Conservation (phyloP, 2,888 invertebrate genomes). For the Aphrophora alni region DNA sequence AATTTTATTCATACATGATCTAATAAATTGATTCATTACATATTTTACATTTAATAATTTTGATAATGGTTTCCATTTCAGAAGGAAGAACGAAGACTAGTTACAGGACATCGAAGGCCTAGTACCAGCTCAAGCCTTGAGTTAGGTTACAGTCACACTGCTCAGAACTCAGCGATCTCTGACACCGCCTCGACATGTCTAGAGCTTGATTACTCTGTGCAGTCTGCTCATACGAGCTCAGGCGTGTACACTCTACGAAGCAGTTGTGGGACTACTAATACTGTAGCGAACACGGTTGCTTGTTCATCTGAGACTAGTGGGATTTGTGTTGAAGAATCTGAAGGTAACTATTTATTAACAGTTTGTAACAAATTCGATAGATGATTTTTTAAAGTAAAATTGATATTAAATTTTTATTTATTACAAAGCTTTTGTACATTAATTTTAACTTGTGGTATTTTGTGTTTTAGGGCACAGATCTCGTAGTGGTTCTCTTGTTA, state of each 20-base stretch:
- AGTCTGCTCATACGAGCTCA: slow-evolving; percentile 68
- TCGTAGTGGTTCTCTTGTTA: slow-evolving; percentile 78
- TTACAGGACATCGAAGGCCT: slow-evolving; percentile 35
- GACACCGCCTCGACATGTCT: slow-evolving; percentile 73
- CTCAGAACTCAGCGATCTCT: slow-evolving; percentile 79
- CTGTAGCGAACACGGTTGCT: slow-evolving; percentile 47
- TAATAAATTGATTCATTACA: no score
- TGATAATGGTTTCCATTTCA: neutral
- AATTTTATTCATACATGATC: no score
- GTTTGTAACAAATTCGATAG: no score
- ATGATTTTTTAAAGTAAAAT: no score
- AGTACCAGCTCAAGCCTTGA: slow-evolving; percentile 79
- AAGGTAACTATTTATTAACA: slow-evolving; percentile 46
- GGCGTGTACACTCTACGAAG: slow-evolving; percentile 82
- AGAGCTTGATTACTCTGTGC: slow-evolving; percentile 66
- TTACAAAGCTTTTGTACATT: no score
- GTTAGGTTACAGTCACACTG: slow-evolving; percentile 84
- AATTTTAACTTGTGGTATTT: no score
- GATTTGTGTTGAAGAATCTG: slow-evolving; percentile 50
- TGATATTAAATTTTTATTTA: no score
- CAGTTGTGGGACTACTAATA: slow-evolving; percentile 53
- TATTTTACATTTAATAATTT: no score
- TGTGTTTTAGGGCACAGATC: slow-evolving; percentile 47
- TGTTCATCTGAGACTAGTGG: slow-evolving; percentile 56
- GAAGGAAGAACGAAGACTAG: slow-evolving; percentile 28